Evolutionary conservation across 2,113 vertebrate species (phyloP), one percentile per base, ranked within the genome.

Genomic region (Fregata magnificens): DNA sequence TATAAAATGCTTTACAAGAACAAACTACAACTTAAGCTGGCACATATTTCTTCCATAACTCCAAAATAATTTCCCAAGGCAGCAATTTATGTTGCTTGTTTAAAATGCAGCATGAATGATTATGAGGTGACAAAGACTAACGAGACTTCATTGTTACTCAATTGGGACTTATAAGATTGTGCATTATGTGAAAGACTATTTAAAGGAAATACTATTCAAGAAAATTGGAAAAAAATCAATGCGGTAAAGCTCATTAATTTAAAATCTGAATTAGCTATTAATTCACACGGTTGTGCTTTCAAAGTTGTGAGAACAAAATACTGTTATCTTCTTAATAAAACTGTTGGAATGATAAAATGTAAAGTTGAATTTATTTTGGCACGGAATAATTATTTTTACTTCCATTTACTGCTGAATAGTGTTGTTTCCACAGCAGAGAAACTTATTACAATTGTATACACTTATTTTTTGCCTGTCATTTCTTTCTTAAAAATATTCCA

Each of bases 101-200:
- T 96, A 97, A 97, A 97, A 97, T 95, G 88, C 76, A 94, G 83
- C 77, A 50, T 94, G 95, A 95, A 95, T 97, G 95, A 97, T 97
- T 95, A 95, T 94, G 92, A 94, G 84, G 93, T 95, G 96, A 95
- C 93, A 97, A 97, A 97, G 90, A 97, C 92, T 97, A 97, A 97
- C 5, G 28, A 96, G 95, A 93, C 90, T 97, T 95, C 93, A 87
- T 95, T 95, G 92, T 93, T 97, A 82, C 88, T 97, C 93, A 89
- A 1, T 79, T 94, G 97, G 86, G 96, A 97, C 66, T 97, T 97
- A 91, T n/a, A 91, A 92, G 86, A 97, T 92, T 95, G 90, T 89
- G 86, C 63, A 76, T 97, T 96, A 94, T 95, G 47, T 90, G 90
- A 85, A 96, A 97, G 76, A 92, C 79, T 94, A 92, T 88, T 97